Conservation (phyloP, 2,113 vertebrate species). For the Ailurus styani region DNA sequence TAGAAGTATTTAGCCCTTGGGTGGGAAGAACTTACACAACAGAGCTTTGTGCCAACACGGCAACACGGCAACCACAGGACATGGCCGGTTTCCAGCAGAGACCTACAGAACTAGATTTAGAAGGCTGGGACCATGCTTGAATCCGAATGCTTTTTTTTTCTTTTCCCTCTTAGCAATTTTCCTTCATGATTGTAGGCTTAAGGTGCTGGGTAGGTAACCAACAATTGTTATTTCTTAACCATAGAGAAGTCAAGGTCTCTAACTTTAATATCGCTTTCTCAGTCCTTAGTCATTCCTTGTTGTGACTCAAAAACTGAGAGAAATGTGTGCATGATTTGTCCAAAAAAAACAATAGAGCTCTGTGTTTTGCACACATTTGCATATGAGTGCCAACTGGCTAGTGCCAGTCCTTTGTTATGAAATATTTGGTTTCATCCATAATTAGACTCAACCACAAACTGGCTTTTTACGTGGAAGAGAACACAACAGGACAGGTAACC, state of each 20-base stretch:
- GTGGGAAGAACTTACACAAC: neutral
- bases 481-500: conserved; percentile 2
- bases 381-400: neutral
- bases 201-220: neutral
- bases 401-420: neutral
- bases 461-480: neutral
- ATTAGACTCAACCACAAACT: neutral
- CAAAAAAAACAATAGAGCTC: neutral
- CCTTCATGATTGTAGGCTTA: neutral
- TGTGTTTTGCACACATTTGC: neutral
- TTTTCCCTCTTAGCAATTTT: neutral
- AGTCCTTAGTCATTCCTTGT: neutral
- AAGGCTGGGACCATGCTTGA: neutral
- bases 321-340: neutral
- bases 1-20: neutral
- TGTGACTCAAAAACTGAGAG: neutral
- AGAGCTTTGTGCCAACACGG: neutral
- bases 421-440: neutral
- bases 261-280: neutral
- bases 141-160: neutral
- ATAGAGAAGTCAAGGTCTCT: neutral
- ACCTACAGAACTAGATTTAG: neutral
- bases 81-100: neutral
- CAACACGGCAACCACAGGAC: accelerated
- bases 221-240: neutral